phyloP scores from a whole-genome alignment of 2,888 invertebrate genomes.

The Perizoma flavofasciatum region DNA sequence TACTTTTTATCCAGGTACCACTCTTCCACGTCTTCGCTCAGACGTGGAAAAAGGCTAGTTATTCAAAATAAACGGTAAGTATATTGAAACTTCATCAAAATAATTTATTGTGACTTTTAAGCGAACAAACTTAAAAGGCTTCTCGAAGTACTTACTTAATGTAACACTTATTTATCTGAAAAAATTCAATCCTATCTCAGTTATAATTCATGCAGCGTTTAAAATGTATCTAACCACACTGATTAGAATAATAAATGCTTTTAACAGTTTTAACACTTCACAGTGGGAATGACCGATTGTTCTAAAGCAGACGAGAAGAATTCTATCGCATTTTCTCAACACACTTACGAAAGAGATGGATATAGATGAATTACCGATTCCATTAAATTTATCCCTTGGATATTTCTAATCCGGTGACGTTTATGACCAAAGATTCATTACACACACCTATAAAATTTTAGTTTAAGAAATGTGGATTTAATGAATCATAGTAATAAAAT shows the following conservation, averaged over 20 bases:
- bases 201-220: slow-evolving; percentile 37
- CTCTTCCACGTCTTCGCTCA: too few relatives aligned
- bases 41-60: too few relatives aligned
- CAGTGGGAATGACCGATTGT: slow-evolving; percentile 52
- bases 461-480: slow-evolving; percentile 15
- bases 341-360: slow-evolving; percentile 10
- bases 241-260: slow-evolving; percentile 54
- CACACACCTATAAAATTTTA: slow-evolving; percentile 41
- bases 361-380: neutral
- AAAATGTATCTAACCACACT: slow-evolving; percentile 43
- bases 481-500: slow-evolving; percentile 10
- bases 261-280: slow-evolving; percentile 50
- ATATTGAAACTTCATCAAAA: too few relatives aligned
- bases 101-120: too few relatives aligned
- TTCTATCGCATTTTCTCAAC: neutral
- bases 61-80: too few relatives aligned
- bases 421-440: slow-evolving; percentile 57
- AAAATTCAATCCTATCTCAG: slow-evolving; percentile 6
- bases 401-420: slow-evolving; percentile 60
- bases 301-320: slow-evolving; percentile 39
- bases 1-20: too few relatives aligned
- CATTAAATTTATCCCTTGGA: slow-evolving; percentile 2
- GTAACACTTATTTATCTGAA: too few relatives aligned
- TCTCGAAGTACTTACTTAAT: too few relatives aligned
- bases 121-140: too few relatives aligned